Base-by-base conservation (phyloP, 2,888 invertebrate genomes). In the Branchinecta sandiegonensis region DNA sequence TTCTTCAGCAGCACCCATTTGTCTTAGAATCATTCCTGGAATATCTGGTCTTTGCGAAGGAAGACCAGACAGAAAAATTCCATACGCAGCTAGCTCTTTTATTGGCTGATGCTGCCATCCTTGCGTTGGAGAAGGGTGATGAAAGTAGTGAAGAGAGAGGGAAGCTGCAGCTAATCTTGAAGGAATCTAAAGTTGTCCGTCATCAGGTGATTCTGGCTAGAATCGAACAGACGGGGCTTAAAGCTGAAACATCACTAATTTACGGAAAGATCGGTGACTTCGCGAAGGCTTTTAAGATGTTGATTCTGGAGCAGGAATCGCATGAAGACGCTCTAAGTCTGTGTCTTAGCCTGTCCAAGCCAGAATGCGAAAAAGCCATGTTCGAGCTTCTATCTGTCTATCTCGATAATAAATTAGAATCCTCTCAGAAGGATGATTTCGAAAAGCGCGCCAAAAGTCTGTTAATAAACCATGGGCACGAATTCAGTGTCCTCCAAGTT, bases 161-260 rank as follows among this genome's bases (percentile, higher is more conserved):
- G 23, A 56, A 56, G 63, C 23, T 56, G n/a, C 23, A 17, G 9
- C n/a, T 17, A 8, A 17, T 56, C 14, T 56, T 56, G 63, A 56
- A 56, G 23, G 23, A 56, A 17, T 56, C 63, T 9, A 56, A 56
- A 56, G 9, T 10, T 23, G 23, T 56, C 23, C n/a, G 23, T 17
- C 63, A 56, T 56, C 9, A 56, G 23, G 63, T 56, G 63, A 56
- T 56, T 56, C 63, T 56, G n/a, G 63, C 14, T 10, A n/a, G 63
- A 23, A 56, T 56, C 9, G 63, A 56, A 56, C 23, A 23, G 14
- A 56, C 63, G 9, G 2, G 14, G n/a, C 23, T 56, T 17, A 56
- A 56, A 17, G 23, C 23, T 56, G 63, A 56, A 56, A 56, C n/a
- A 9, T n/a, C 63, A 56, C n/a, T 56, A 10, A 23, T 56, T 56